These are phyloP conservation scores for Emydura subglobosa DNA, from an alignment of 2,113 vertebrate species.

Conservation along the genomic window DNA sequence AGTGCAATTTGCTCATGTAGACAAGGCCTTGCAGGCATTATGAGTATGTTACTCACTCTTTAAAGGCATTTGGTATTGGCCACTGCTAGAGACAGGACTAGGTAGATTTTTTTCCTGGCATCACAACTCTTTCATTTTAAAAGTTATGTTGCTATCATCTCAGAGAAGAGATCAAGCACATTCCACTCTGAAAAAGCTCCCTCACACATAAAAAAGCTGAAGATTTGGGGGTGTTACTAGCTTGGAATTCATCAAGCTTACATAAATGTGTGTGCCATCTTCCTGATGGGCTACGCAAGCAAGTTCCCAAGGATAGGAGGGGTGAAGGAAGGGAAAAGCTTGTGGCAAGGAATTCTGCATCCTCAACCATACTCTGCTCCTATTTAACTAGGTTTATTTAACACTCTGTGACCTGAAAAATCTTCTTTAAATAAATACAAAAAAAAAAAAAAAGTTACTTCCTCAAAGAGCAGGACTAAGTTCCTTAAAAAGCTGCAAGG, in stretches of 20 bases:
- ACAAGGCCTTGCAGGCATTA: accelerated
- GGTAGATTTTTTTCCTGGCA: not conserved
- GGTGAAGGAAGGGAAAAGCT: not conserved
- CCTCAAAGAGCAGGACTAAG: constrained; percentile 7
- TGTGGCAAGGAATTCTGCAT: constrained; percentile 22
- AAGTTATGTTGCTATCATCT: not conserved
- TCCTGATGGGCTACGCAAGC: not conserved
- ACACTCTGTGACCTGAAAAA: constrained; percentile 47
- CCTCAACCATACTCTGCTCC: not conserved
- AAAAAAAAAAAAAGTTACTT: constrained; percentile 35
- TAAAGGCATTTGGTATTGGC: accelerated
- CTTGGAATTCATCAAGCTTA: not conserved
- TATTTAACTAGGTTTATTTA: constrained; percentile 38
- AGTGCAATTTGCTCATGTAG: not conserved
- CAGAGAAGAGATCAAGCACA: constrained; percentile 4
- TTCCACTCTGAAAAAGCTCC: not conserved
- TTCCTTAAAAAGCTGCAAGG: constrained; percentile 18
- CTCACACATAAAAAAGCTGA: not conserved
- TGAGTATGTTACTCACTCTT: accelerated
- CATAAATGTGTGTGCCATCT: not conserved
- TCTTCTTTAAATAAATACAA: constrained; percentile 37
- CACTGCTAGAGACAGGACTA: not conserved
- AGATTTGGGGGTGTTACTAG: not conserved
- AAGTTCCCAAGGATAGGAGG: not conserved
- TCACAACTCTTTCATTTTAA: accelerated